phyloP scores from a whole-genome alignment of 2,888 invertebrate genomes.

The Odontomyia ornata region DNA sequence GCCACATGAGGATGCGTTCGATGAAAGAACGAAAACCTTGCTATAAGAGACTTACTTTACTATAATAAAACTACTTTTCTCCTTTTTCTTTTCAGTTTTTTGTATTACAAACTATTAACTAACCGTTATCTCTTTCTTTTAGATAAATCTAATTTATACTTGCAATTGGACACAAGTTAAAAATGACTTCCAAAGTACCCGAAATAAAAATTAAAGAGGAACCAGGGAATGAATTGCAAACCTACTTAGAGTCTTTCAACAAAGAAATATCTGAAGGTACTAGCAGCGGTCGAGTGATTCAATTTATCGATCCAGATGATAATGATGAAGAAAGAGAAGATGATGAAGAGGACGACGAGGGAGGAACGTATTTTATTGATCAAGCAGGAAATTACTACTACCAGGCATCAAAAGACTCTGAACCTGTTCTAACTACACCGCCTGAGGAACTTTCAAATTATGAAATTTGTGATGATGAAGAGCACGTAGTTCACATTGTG shows the following conservation, averaged over 20 bases:
- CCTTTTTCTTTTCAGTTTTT: too few relatives aligned
- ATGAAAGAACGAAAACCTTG: too few relatives aligned
- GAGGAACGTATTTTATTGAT: slow-evolving; percentile 82
- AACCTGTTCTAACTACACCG: slow-evolving; percentile 72
- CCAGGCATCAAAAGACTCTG: slow-evolving; percentile 73
- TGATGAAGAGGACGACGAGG: slow-evolving; percentile 65
- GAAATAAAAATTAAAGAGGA: slow-evolving; percentile 64
- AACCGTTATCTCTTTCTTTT: neutral
- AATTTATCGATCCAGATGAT: slow-evolving; percentile 40
- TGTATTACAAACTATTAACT: too few relatives aligned
- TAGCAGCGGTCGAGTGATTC: slow-evolving; percentile 59
- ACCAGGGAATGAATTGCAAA: slow-evolving; percentile 70
- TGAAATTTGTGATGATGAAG: slow-evolving; percentile 39
- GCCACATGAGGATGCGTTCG: too few relatives aligned
- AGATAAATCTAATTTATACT: slow-evolving; percentile 31
- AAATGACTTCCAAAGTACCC: slow-evolving; percentile 61
- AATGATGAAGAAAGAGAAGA: slow-evolving; percentile 62
- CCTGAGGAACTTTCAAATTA: slow-evolving; percentile 65
- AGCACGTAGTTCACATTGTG: slow-evolving; percentile 45
- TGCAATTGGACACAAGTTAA: neutral
- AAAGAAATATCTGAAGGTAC: slow-evolving; percentile 74
- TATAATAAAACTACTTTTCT: too few relatives aligned
- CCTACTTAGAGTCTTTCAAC: slow-evolving; percentile 82
- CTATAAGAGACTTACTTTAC: too few relatives aligned
- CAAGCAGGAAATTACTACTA: slow-evolving; percentile 85